Evolutionary conservation across 2,888 invertebrate genomes (phyloP).

Genomic region (Euphydryas editha): DNA sequence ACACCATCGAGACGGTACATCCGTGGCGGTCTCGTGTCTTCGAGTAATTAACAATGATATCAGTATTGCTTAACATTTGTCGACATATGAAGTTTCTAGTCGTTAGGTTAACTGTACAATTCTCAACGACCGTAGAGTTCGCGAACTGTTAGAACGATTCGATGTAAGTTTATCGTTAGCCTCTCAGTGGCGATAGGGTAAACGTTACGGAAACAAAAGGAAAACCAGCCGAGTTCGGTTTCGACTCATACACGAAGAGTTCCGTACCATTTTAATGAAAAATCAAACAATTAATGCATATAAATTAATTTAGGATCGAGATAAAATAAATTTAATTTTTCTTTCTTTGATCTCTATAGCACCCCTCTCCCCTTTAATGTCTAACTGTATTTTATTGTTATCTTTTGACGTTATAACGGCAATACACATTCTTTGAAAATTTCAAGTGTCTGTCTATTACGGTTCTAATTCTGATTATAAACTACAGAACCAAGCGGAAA

Average conservation of each 20-base stretch:
- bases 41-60: constrained; percentile 31
- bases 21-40: constrained; percentile 34
- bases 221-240: neutral
- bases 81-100: constrained; percentile 36
- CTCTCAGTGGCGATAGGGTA: neutral
- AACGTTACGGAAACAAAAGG: neutral
- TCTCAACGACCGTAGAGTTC: constrained; percentile 27
- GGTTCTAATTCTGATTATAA: no score
- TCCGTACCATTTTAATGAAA: no score
- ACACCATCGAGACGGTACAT: constrained; percentile 23
- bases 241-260: neutral
- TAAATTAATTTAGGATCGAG: no score
- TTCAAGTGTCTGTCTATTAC: no score
- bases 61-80: constrained; percentile 29
- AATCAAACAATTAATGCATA: no score
- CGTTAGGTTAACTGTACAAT: constrained; percentile 35
- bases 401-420: no score
- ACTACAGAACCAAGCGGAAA: no score
- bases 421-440: no score
- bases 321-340: no score
- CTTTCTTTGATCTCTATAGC: no score
- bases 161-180: constrained; percentile 6
- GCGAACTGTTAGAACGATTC: constrained; percentile 11
- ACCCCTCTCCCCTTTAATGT: no score
- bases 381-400: no score